phyloP scores from a whole-genome alignment of 2,797 vertebrate genomes.

The Epinephelus awoara region DNA sequence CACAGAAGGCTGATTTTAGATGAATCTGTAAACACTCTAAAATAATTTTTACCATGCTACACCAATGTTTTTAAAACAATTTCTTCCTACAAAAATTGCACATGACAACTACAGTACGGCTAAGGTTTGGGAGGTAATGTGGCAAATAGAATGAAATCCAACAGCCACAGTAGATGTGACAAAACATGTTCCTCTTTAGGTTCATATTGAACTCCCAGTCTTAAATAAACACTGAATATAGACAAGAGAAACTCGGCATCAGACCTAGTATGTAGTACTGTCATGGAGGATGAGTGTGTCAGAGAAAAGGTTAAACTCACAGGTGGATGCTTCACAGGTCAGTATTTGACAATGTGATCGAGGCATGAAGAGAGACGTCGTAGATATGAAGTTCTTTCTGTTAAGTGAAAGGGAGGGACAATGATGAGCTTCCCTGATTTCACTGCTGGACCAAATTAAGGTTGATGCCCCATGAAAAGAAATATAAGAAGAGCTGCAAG shows the following conservation, averaged over 20 bases:
- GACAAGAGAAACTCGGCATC: not conserved
- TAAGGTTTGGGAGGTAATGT: not conserved
- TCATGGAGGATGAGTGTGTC: not conserved
- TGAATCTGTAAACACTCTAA: not conserved
- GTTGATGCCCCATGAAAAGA: slow-evolving; percentile 81
- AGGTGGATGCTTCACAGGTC: not conserved
- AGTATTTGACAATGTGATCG: slow-evolving; percentile 9
- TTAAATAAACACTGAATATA: not conserved
- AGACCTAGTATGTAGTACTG: not conserved
- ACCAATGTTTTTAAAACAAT: not conserved
- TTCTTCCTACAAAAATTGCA: not conserved
- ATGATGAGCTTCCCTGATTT: slow-evolving; percentile 64
- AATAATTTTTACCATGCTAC: not conserved
- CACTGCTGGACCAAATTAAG: slow-evolving; percentile 73
- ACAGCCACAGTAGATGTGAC: not conserved
- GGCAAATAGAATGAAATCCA: not conserved
- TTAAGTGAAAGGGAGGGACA: slow-evolving; percentile 37
- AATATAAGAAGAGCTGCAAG: slow-evolving; percentile 64
- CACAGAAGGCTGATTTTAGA: not conserved
- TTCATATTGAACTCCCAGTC: not conserved
- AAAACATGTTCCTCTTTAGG: not conserved
- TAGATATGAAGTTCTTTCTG: slow-evolving; percentile 22
- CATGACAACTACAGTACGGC: not conserved
- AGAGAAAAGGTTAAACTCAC: slow-evolving; percentile 8
- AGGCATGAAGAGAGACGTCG: slow-evolving; percentile 8